These are phyloP conservation scores for Vollenhovia emeryi DNA, from an alignment of 1,140 invertebrate species.

Conservation along the genomic window DNA sequence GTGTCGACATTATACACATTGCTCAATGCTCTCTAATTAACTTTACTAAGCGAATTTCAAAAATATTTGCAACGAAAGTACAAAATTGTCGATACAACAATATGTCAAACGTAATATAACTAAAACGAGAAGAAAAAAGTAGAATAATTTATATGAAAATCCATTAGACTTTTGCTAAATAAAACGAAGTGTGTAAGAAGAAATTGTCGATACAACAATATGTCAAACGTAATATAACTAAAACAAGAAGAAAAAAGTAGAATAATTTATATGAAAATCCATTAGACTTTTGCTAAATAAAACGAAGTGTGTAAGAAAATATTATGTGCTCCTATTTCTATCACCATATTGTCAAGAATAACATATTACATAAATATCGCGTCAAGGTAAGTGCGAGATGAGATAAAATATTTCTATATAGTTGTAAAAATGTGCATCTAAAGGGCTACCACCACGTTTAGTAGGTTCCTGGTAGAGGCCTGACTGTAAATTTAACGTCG, in stretches of 20 bases:
- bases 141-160: background rate
- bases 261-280: background rate
- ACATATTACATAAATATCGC: background rate
- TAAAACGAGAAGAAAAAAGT: background rate
- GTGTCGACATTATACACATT: background rate
- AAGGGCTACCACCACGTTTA: too few relatives aligned
- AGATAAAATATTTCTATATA: too few relatives aligned
- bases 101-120: background rate
- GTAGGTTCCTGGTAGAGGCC: too few relatives aligned
- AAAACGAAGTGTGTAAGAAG: too few relatives aligned
- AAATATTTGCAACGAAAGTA: background rate
- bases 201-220: too few relatives aligned
- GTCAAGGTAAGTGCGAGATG: background rate
- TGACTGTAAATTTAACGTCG: too few relatives aligned
- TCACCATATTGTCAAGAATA: background rate
- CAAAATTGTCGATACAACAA: background rate
- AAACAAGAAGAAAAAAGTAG: background rate
- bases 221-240: too few relatives aligned
- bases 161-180: constrained; percentile 3
- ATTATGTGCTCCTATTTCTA: background rate
- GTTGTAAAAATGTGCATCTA: too few relatives aligned
- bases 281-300: constrained; percentile 15
- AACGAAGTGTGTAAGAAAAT: too few relatives aligned
- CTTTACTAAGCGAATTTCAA: background rate
- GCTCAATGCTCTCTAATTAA: background rate